Base-by-base conservation (phyloP, 2,113 vertebrate species). In the Lutjanus erythropterus region DNA sequence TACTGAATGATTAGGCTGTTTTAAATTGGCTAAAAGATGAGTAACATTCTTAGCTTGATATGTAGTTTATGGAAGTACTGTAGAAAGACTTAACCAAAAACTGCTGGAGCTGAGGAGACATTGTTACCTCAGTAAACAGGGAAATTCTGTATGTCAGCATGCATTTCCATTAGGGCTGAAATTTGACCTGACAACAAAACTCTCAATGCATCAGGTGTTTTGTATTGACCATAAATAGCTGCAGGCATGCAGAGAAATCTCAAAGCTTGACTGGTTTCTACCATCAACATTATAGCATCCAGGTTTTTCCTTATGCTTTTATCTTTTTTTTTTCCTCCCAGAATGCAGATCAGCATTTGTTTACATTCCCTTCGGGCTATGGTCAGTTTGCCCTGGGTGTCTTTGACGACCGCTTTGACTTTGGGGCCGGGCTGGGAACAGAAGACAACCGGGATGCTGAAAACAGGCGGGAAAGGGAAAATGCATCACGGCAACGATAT, bases 311-410 rank as follows among this genome's bases (percentile, higher is more conserved):
- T 1, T 74, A 21, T 65, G 6, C 35, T 58, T 83, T 50, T 21
- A 14, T 50, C 4, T 47, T 14, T 69, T 77, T 79, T 8, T 64
- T 77, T 79, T 8, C 61, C 25, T 37, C 58, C 7, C 89, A 99
- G 97, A 97, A 95, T 3, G 85, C 94, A 76, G 97, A 98, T 84
- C 90, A 89, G 78, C 96, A 96, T 85, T 91, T 97, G 69, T 96
- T 98, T 93, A 96, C 96, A 47, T 95, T 98, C 94, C 97, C 97
- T 0, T 96, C 96, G 46, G 95, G 96, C 75, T 98, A 97, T 0
- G 96, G 97, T 27, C 97, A 98, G 82, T 97, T 99, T 73, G 95
- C 97, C 60, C 96, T 99, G 0, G 97, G 97, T 33, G 96, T 99
- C 84, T 97, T 98, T 27, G 97, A 97, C 2, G 97, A 98, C 87